Evolutionary conservation across 1,140 invertebrate species (phyloP), one percentile per base, ranked within the genome.

Genomic region (Ceratosolen solmsi): DNA sequence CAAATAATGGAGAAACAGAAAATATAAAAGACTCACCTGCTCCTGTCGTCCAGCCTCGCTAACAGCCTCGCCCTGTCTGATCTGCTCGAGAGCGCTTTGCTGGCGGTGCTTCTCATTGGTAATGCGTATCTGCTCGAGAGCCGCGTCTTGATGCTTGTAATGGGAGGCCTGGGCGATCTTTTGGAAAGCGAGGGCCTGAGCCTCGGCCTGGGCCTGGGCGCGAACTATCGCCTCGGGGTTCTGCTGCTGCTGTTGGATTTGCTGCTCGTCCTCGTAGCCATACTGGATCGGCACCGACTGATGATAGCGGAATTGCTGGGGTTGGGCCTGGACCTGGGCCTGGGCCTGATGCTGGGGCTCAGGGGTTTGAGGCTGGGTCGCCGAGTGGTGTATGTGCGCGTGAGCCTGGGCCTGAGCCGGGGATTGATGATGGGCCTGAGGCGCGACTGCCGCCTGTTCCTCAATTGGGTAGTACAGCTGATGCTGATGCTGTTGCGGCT

Each of bases 1-100:
- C n/a, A 22, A 4, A 22, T 54, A 54, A 17, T 54, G 41, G 41
- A 46, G 1, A 60, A 30, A n/a, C n/a, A n/a, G 51, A 30, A 60
- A 60, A 9, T 0, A 22, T 30, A 60, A 20, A 0, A 20, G 4
- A 79, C 76, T 83, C 33, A 83, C 82, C 25, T 78, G 71, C 49
- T 83, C 77, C 25, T 68, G 7, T 3, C 83, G 84, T 17, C 90
- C 91, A n/a, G 91, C 91, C 13, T 91, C 89, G 73, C 90, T 91
- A 0, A 92, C 82, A n/a, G 84, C 84, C 0, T 85, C 77, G 13
- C 91, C 91, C 46, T 91, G 88, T 9, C 89, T 85, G 49, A 92
- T 91, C 65, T 91, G 90, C 41, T 92, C 90, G 8, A 91, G 82
- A 0, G 90, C 90, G 49, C 86, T 89, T 65, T 91, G 88, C 77